These are phyloP conservation scores for Mus spretus DNA, from an alignment of 2,797 vertebrate genomes.

Conservation along the genomic window DNA sequence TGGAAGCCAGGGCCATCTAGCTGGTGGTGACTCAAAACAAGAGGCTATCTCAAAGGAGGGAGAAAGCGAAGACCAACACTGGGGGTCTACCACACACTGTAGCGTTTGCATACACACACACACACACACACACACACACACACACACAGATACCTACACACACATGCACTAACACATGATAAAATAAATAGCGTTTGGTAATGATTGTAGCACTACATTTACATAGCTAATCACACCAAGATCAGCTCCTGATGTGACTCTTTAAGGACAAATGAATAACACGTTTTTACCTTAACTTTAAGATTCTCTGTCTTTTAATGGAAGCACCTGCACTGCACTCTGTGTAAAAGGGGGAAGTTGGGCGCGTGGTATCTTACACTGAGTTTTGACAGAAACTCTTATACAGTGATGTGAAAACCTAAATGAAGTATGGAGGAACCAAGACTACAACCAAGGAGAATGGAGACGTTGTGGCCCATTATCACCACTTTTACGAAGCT, in stretches of 20 bases:
- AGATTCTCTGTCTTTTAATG: background rate
- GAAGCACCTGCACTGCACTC: background rate
- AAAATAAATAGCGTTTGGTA: background rate
- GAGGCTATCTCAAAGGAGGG: background rate
- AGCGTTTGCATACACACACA: background rate
- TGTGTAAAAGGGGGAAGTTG: background rate
- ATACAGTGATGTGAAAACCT: background rate
- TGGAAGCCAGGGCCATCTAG: background rate
- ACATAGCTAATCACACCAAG: background rate
- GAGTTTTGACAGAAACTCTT: slow-evolving; percentile 36
- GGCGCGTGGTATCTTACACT: background rate
- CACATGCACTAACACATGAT: background rate
- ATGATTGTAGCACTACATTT: background rate
- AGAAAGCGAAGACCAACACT: background rate
- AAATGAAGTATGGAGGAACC: background rate
- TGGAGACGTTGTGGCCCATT: background rate
- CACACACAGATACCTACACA: background rate
- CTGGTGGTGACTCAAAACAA: background rate
- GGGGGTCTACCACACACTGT: background rate
- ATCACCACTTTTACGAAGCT: background rate
- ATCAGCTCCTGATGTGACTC: background rate
- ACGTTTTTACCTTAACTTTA: slow-evolving; percentile 4
- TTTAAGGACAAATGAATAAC: background rate
- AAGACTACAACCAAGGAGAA: slow-evolving; percentile 7
- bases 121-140: background rate